Evolutionary conservation across 2,888 invertebrate species (phyloP), one percentile per base, ranked within the genome.

Genomic region (Bombyx huttoni): DNA sequence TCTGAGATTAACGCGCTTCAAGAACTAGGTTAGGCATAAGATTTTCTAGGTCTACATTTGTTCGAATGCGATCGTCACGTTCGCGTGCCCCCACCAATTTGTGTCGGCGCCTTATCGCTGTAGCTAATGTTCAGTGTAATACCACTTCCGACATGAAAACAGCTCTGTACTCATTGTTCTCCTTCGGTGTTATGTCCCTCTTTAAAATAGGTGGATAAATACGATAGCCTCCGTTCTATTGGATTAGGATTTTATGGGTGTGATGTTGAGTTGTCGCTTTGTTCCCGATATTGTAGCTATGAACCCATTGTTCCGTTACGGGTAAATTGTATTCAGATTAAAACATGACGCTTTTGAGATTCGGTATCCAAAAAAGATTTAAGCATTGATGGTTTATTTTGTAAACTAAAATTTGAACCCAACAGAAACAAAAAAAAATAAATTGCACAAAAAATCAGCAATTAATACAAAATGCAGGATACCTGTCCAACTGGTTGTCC

Each of bases 111-210:
- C 84, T 86, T 87, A 86, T 87, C 86, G 82, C 65, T 53, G 62
- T 64, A 66, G 79, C 81, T 85, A 85, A 86, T 85, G 83, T 81
- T 81, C 76, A 79, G 75, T 80, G 81, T 86, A 83, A 85, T 81
- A 70, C 78, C 67, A 75, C 79, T 85, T 85, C 86, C 85, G 86
- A 84, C 86, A 83, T 79, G 81, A 80, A 82, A 81, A 80, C 81
- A 75, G 75, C 73, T 80, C 74, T 58, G 64, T 73, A 72, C 73
- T 73, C 72, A 75, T 80, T 78, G 75, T 81, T 73, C 70, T 57
- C 63, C 61, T 66, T 63, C 55, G 40, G 55, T 49, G 51, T 53
- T 53, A 54, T 60, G 64, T 57, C 60, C 62, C 62, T 70, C 66
- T 71, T 73, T 73, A 69, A 70, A 72, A 66, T 65, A 70, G 65